A percentile compares a stretch with the other conserved stretches of the same genome.
Conservation (phyloP, 2,113 vertebrate species). For the Zonotrichia leucophrys region DNA sequence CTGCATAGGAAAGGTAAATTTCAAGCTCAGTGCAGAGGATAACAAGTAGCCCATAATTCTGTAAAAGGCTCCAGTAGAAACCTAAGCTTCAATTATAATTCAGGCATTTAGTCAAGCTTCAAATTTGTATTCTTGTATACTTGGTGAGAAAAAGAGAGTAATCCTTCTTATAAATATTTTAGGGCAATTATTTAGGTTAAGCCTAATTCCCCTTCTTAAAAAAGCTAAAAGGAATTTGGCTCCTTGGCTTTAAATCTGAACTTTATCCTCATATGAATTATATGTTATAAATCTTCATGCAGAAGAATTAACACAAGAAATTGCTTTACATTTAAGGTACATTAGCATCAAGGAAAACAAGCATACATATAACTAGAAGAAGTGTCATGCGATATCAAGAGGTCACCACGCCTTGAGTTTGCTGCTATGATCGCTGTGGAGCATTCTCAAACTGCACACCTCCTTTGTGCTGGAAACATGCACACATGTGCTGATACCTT, state of each 20-base stretch:
- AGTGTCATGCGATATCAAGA: background rate
- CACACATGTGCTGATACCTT: constrained; percentile 67
- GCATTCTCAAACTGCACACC: background rate
- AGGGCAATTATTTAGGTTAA: constrained; percentile 54
- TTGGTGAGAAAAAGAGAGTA: constrained; percentile 6
- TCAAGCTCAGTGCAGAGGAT: background rate
- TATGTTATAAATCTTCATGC: background rate
- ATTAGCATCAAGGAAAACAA: background rate
- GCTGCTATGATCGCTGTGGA: fast-evolving
- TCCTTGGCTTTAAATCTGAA: constrained; percentile 27
- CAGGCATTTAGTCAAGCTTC: constrained; percentile 36
- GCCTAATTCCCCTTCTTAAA: constrained; percentile 24
- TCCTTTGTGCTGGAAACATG: background rate
- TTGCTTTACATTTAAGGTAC: background rate
- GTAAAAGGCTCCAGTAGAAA: background rate
- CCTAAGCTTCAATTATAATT: constrained; percentile 29
- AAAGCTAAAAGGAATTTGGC: constrained; percentile 4
- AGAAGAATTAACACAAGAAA: background rate
- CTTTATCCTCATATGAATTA: background rate
- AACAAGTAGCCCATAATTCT: background rate
- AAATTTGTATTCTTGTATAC: constrained; percentile 6
- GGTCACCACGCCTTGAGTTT: background rate
- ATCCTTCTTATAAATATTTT: constrained; percentile 52
- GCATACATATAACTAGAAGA: background rate
- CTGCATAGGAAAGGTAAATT: constrained; percentile 17